Percentiles rank a stretch among this genome's conserved stretches.
Conservation (phyloP, 2,113 vertebrate species). For the Oncorhynchus masou region DNA sequence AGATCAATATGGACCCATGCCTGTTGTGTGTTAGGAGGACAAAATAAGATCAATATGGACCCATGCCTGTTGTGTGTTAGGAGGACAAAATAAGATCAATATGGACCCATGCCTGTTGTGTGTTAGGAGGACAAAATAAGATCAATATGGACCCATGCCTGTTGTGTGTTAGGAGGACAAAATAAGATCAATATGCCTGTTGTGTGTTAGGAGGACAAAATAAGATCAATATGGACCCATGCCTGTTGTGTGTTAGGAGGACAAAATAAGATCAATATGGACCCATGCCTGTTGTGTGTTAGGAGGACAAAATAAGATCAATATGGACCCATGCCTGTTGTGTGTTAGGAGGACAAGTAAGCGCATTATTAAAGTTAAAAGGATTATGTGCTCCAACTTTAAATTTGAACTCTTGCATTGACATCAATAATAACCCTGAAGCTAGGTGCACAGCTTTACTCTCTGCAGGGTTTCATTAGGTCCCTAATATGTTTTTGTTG, state of each 20-base stretch:
- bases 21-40: constrained; percentile 41
- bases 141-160: constrained; percentile 48
- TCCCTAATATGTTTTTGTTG: too few relatives aligned
- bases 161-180: constrained; percentile 1
- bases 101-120: constrained; percentile 49
- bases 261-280: too few relatives aligned
- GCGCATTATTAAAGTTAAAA: neutral
- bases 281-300: constrained; percentile 48
- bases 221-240: neutral
- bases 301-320: neutral
- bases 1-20: constrained; percentile 19
- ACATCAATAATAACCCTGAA: too few relatives aligned
- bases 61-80: constrained; percentile 54
- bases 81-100: too few relatives aligned
- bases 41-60: neutral
- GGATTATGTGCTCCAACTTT: too few relatives aligned
- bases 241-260: constrained; percentile 56
- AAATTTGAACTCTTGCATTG: too few relatives aligned
- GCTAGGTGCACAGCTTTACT: too few relatives aligned
- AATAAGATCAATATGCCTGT: too few relatives aligned
- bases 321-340: constrained; percentile 47
- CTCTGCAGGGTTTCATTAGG: too few relatives aligned
- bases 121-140: neutral
- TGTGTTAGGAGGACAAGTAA: neutral
- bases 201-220: neutral